Evolutionary conservation across 1,140 invertebrate genomes (phyloP).

Genomic region (Chironomus tepperi): DNA sequence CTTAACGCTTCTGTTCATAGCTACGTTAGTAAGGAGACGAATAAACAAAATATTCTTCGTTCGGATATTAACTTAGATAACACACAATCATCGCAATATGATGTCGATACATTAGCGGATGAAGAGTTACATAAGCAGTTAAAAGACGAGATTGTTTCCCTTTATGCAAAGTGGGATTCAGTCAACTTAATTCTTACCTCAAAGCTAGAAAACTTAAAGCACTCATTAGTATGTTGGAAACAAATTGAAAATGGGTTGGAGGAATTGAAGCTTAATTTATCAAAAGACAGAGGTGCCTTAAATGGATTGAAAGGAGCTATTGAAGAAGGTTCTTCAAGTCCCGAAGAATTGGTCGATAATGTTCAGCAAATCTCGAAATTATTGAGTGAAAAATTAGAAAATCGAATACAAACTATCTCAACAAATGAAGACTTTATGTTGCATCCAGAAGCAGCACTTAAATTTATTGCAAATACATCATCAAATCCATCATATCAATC

Average conservation of each 20-base stretch:
- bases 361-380: conserved; percentile 57
- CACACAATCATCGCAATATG: conserved; percentile 5
- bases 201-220: conserved; percentile 36
- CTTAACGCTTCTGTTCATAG: conserved; percentile 67
- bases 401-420: conserved; percentile 35
- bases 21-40: conserved; percentile 50
- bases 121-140: conserved; percentile 46
- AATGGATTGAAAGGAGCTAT: conserved; percentile 51
- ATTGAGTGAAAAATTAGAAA: conserved; percentile 53
- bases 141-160: conserved; percentile 61
- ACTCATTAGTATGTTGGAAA: conserved; percentile 49
- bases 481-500: conserved; percentile 53
- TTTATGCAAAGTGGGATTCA: conserved; percentile 70
- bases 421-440: conserved; percentile 21
- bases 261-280: conserved; percentile 52
- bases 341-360: conserved; percentile 50
- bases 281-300: conserved; percentile 54
- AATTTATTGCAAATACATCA: conserved; percentile 32
- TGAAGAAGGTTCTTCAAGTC: conserved; percentile 49
- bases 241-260: conserved; percentile 52
- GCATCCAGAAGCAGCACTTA: not conserved
- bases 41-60: not conserved
- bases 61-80: not conserved
- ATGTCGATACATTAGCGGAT: conserved; percentile 33
- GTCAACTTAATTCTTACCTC: conserved; percentile 43